Percentiles rank a stretch among this genome's conserved stretches.
These are phyloP conservation scores for Dicrostonyx torquatus DNA, from an alignment of 2,797 vertebrate species.

Conservation along the genomic window DNA sequence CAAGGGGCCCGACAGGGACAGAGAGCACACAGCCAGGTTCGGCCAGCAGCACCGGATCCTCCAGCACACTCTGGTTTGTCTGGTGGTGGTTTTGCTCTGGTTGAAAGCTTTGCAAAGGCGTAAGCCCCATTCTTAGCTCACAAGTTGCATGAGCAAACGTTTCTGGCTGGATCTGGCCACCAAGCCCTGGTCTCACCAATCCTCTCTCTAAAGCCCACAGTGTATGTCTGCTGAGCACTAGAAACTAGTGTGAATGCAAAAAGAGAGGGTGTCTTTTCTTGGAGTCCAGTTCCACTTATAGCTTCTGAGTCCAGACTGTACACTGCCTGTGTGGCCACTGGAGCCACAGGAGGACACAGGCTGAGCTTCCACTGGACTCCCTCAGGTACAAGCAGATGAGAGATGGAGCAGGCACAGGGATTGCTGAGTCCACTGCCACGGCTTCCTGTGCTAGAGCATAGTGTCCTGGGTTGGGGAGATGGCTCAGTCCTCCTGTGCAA, in stretches of 20 bases:
- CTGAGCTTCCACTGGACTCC: neutral
- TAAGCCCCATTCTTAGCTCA: neutral
- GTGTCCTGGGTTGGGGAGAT: neutral
- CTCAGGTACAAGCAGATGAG: neutral
- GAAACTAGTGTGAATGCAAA: neutral
- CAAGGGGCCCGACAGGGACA: neutral
- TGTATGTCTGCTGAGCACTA: neutral
- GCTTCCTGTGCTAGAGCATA: fast-evolving
- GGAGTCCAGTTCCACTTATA: neutral
- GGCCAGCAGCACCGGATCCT: neutral
- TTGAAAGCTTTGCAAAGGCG: neutral
- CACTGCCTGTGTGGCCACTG: no score
- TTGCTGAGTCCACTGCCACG: fast-evolving
- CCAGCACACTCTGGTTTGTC: neutral
- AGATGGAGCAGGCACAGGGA: neutral
- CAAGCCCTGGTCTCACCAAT: neutral
- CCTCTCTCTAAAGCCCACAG: neutral
- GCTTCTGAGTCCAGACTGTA: neutral
- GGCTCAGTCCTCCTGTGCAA: neutral
- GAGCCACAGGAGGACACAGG: neutral
- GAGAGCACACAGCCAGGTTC: neutral
- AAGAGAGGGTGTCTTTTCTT: neutral
- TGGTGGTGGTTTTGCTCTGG: neutral
- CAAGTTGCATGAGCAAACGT: neutral
- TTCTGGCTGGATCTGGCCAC: neutral